phyloP scores from a whole-genome alignment of 1,140 invertebrate species.

The Vanessa atalanta region DNA sequence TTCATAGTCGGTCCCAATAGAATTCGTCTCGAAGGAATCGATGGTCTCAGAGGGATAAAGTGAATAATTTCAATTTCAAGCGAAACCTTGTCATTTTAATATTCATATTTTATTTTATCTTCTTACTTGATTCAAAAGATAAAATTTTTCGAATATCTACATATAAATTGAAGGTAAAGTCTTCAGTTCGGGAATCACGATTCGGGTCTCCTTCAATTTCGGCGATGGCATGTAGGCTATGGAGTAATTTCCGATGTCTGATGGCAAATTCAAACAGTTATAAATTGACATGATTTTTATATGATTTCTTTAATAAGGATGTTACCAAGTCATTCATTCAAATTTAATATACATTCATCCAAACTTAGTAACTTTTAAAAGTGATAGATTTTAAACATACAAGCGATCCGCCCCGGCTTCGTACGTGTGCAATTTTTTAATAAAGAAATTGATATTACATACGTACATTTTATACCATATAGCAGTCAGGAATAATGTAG shows the following conservation, averaged over 20 bases:
- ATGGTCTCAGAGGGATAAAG: slow-evolving; percentile 18
- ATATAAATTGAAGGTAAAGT: slow-evolving; percentile 41
- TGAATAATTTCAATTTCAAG: slow-evolving; percentile 30
- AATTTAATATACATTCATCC: not conserved
- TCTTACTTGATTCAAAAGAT: slow-evolving; percentile 32
- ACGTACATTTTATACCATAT: no score
- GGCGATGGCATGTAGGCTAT: slow-evolving; percentile 46
- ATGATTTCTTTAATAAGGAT: not conserved
- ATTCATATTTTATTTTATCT: slow-evolving; percentile 34
- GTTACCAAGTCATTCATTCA: not conserved
- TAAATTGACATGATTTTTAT: slow-evolving; percentile 18
- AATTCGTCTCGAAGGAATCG: slow-evolving; percentile 11
- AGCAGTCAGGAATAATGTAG: no score
- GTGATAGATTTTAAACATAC: no score
- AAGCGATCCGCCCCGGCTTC: no score
- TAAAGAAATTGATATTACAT: no score
- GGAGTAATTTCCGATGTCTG: slow-evolving; percentile 64
- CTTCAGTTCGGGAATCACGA: slow-evolving; percentile 27
- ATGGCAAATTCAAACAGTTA: slow-evolving; percentile 55
- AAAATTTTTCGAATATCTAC: slow-evolving; percentile 28
- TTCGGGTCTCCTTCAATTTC: slow-evolving; percentile 58
- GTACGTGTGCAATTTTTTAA: no score
- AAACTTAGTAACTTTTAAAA: no score
- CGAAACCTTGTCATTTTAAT: slow-evolving; percentile 32
- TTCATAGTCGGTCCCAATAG: slow-evolving; percentile 13